A percentile compares a stretch with the other conserved stretches of the same genome.
These are phyloP conservation scores for Camelus bactrianus DNA, from an alignment of 2,113 vertebrate species.

Conservation along the genomic window DNA sequence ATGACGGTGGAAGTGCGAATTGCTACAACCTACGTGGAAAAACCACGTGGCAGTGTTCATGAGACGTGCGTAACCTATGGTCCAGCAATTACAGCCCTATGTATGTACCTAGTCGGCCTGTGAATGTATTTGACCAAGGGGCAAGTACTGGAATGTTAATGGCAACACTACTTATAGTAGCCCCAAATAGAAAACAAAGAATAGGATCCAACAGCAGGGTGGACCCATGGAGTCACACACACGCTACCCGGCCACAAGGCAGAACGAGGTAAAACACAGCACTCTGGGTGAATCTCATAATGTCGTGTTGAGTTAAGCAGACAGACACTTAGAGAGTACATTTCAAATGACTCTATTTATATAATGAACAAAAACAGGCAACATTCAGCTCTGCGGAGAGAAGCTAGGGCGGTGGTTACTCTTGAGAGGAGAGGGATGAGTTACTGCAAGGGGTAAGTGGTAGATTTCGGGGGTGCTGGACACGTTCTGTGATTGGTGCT, in stretches of 20 bases:
- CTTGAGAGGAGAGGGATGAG: not conserved
- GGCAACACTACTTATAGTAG: not conserved
- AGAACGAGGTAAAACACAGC: not conserved
- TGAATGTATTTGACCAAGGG: not conserved
- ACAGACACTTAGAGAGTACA: not conserved
- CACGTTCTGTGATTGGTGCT: not conserved
- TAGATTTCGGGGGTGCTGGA: not conserved
- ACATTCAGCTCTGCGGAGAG: not conserved
- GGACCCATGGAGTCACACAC: too few species aligned
- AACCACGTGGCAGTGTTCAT: not conserved
- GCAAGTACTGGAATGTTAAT: not conserved
- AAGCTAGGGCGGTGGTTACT: not conserved
- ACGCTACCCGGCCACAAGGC: too few species aligned
- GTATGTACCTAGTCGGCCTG: not conserved
- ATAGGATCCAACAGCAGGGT: fast-evolving
- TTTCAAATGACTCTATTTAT: not conserved
- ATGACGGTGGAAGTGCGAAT: not conserved
- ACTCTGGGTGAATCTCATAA: too few species aligned
- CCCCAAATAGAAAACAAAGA: not conserved
- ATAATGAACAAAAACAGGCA: not conserved
- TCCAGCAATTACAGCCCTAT: not conserved
- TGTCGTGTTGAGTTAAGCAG: not conserved
- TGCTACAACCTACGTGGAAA: not conserved
- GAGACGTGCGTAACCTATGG: fast-evolving
- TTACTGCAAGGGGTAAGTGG: not conserved